A percentile compares a stretch with the other conserved stretches of the same genome.
Evolutionary conservation across 2,113 vertebrate species (phyloP).

Genomic region (Gasterosteus nipponicus): DNA sequence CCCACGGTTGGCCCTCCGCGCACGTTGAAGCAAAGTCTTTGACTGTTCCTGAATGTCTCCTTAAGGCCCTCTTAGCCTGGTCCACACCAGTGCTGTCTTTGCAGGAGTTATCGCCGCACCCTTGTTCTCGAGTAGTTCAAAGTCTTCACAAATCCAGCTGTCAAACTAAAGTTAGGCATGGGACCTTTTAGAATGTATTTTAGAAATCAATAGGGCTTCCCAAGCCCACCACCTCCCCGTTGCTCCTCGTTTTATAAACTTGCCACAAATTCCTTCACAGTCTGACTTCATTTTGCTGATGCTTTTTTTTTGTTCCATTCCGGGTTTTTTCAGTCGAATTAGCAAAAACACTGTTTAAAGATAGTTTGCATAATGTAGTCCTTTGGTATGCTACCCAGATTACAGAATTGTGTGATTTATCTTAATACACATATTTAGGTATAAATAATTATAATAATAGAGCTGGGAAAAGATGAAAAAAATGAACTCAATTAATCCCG

Average conservation of each 20-base stretch:
- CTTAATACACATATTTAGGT: neutral
- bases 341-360: neutral
- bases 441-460: neutral
- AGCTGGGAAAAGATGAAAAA: too few species aligned
- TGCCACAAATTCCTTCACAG: slow-evolving; percentile 50
- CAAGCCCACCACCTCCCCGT: slow-evolving; percentile 33
- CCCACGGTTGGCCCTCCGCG: slow-evolving; percentile 65
- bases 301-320: slow-evolving; percentile 1
- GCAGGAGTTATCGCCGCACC: slow-evolving; percentile 46
- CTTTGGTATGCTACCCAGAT: neutral
- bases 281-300: slow-evolving; percentile 9
- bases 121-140: slow-evolving; percentile 70
- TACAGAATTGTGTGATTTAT: neutral
- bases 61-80: slow-evolving; percentile 70
- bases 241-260: slow-evolving; percentile 50
- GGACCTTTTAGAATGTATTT: slow-evolving; percentile 77
- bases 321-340: neutral
- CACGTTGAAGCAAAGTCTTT: slow-evolving; percentile 44
- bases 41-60: slow-evolving; percentile 60
- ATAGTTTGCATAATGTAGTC: neutral
- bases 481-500: too few species aligned
- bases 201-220: slow-evolving; percentile 74
- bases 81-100: slow-evolving; percentile 64
- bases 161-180: slow-evolving; percentile 69
- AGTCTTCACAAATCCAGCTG: slow-evolving; percentile 77